Conservation (phyloP, 1,140 invertebrate species). For the Stratiolaelaps scimitus region DNA sequence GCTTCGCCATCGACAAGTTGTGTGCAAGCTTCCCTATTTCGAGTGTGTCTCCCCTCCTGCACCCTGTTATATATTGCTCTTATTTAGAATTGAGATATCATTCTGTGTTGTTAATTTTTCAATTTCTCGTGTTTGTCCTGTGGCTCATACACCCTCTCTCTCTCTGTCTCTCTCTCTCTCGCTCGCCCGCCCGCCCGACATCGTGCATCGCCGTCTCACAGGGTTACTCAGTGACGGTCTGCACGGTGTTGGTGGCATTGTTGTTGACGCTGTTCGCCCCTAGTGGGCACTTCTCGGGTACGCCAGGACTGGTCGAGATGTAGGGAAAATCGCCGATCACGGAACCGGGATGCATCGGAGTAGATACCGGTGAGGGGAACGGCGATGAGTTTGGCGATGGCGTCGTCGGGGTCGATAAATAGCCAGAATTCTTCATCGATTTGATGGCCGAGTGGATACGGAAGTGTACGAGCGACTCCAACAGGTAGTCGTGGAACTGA, state of each 20-base stretch:
- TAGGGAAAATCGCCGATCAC: slow-evolving; percentile 25
- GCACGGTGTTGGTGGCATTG: slow-evolving; percentile 8
- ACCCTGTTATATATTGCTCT: no score
- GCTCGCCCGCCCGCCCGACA: no score
- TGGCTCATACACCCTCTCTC: no score
- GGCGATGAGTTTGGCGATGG: slow-evolving; percentile 32
- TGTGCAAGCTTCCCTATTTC: no score
- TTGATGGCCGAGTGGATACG: slow-evolving; percentile 65
- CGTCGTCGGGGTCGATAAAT: slow-evolving; percentile 26
- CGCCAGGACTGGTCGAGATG: slow-evolving; percentile 5
- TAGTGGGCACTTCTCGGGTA: slow-evolving; percentile 22
- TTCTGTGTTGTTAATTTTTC: no score
- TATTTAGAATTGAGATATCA: no score
- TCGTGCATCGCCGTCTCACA: no score
- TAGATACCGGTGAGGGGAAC: slow-evolving; percentile 31
- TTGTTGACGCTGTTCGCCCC: slow-evolving; percentile 1
- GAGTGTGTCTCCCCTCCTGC: no score
- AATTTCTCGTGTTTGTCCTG: no score
- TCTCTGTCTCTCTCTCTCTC: no score
- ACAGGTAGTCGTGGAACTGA: slow-evolving; percentile 71
- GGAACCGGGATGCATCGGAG: slow-evolving; percentile 28
- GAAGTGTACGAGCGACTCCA: slow-evolving; percentile 83
- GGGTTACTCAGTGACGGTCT: neutral
- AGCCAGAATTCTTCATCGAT: slow-evolving; percentile 39
- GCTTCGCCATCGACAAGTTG: no score